These are phyloP conservation scores for Musca domestica DNA, from an alignment of 1,140 invertebrate species.

Conservation along the genomic window DNA sequence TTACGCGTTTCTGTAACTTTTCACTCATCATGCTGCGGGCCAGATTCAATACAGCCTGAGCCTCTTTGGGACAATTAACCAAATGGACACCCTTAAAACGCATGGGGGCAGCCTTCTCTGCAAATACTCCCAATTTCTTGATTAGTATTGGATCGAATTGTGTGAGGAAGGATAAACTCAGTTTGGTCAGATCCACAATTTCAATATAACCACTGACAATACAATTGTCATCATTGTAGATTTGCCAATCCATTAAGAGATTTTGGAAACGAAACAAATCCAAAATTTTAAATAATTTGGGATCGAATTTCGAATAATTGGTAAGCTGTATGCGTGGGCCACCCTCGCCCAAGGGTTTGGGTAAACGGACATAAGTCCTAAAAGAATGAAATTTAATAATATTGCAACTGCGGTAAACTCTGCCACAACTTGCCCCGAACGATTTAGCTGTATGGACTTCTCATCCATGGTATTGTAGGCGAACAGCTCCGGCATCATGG, in stretches of 20 bases:
- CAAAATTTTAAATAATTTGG: slow-evolving; percentile 39
- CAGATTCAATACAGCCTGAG: slow-evolving; percentile 42
- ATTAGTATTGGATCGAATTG: slow-evolving; percentile 52
- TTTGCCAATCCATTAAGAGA: slow-evolving; percentile 43
- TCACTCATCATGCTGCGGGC: slow-evolving; percentile 53
- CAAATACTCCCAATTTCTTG: slow-evolving; percentile 48
- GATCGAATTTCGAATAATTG: slow-evolving; percentile 48
- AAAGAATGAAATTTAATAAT: neutral
- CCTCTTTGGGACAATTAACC: slow-evolving; percentile 53
- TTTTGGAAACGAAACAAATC: slow-evolving; percentile 41
- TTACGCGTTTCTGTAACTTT: slow-evolving; percentile 55
- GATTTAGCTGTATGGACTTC: neutral
- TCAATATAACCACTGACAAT: slow-evolving; percentile 44
- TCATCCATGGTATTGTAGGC: slow-evolving; percentile 27
- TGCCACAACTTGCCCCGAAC: slow-evolving; percentile 5
- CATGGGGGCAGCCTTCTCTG: slow-evolving; percentile 55
- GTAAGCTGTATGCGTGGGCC: slow-evolving; percentile 54
- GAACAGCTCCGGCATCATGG: slow-evolving; percentile 58
- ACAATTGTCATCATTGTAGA: slow-evolving; percentile 42
- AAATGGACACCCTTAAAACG: slow-evolving; percentile 55
- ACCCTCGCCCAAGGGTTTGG: slow-evolving; percentile 41
- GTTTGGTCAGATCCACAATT: slow-evolving; percentile 51
- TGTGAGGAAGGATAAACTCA: slow-evolving; percentile 47
- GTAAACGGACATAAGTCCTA: slow-evolving; percentile 7
- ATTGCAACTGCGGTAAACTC: neutral